phyloP scores from a whole-genome alignment of 2,113 vertebrate genomes.

The Poecilia latipinna region DNA sequence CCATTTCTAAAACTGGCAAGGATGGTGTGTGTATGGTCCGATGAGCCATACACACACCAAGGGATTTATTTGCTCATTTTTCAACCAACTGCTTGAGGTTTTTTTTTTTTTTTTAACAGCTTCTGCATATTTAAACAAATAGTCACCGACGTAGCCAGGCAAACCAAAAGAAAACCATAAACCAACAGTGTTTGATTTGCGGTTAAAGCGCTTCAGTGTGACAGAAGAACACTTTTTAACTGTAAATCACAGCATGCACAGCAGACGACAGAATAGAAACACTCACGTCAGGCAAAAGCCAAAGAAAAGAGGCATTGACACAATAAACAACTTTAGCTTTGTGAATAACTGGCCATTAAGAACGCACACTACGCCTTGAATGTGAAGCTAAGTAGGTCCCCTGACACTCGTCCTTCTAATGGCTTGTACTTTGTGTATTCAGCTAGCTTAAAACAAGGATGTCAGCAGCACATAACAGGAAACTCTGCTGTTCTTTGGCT shows the following conservation, averaged over 20 bases:
- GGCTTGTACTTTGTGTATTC: constrained; percentile 50
- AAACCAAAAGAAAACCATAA: constrained; percentile 18
- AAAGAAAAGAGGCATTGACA: constrained; percentile 12
- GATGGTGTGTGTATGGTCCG: constrained; percentile 55
- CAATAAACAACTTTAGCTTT: constrained; percentile 33
- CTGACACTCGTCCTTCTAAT: constrained; percentile 35
- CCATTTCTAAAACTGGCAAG: constrained; percentile 53
- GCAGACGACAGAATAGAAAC: neutral
- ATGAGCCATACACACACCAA: constrained; percentile 64
- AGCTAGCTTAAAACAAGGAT: constrained; percentile 62
- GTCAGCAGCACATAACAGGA: constrained; percentile 53
- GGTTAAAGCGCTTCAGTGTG: neutral
- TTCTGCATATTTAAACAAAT: constrained; percentile 42
- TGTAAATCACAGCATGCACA: neutral
- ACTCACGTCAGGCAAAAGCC: neutral
- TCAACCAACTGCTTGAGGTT: constrained; percentile 27
- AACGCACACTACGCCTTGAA: constrained; percentile 32
- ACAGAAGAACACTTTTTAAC: neutral
- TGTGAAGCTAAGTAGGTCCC: constrained; percentile 34
- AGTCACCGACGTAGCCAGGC: constrained; percentile 5
- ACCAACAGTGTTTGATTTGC: neutral
- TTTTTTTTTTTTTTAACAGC: constrained; percentile 35
- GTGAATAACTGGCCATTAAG: constrained; percentile 45
- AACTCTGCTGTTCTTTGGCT: constrained; percentile 48
- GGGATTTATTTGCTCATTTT: constrained; percentile 69